Base-by-base conservation (phyloP, 2,113 vertebrate species). In the Tiliqua scincoides region DNA sequence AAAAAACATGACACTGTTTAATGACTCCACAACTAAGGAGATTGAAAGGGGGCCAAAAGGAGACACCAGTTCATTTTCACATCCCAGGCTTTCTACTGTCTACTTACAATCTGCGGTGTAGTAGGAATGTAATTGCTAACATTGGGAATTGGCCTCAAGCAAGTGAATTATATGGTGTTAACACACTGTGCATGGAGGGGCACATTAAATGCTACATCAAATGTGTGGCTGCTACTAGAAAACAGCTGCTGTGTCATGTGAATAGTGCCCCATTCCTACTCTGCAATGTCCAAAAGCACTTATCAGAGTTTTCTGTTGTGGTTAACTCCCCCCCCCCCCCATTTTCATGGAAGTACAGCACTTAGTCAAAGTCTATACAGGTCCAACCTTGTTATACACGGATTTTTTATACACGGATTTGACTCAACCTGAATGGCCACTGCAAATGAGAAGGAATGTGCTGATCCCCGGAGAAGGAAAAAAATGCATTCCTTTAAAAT, bases 11-110 rank as follows among this genome's bases (percentile, higher is more conserved):
- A 23, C 54, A 82, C 68, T 72, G 17, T 63, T 89, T 81, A 80
- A 20, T 89, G 57, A 20, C 79, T 79, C 62, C 6, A 59, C 86
- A 83, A 87, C 70, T 84, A 62, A 91, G 90, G 37, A 15, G 52
- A n/a, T n/a, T 30, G 25, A 70, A 70, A 79, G 18, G 7, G 37
- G 35, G 35, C 52, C 32, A 25, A 40, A 14, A 85, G 59, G 52
- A 78, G 52, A n/a, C 74, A 54, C 21, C 27, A 30, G 35, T 65
- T 65, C 23, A 79, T 79, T 35, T 79, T 79, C n/a, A 68, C 20
- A 65, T 12, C 72, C 40, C 76, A 61, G 43, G 62, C 62, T 87
- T 82, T 68, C 27, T 68, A 75, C 12, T 68, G 25, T 43, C 57
- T 73, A 25, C 37, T 52, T 54, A 61, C 25, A 48, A 63, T 35